These are phyloP conservation scores for Aerospiza tachiro DNA, from an alignment of 2,797 vertebrate species.

Conservation along the genomic window DNA sequence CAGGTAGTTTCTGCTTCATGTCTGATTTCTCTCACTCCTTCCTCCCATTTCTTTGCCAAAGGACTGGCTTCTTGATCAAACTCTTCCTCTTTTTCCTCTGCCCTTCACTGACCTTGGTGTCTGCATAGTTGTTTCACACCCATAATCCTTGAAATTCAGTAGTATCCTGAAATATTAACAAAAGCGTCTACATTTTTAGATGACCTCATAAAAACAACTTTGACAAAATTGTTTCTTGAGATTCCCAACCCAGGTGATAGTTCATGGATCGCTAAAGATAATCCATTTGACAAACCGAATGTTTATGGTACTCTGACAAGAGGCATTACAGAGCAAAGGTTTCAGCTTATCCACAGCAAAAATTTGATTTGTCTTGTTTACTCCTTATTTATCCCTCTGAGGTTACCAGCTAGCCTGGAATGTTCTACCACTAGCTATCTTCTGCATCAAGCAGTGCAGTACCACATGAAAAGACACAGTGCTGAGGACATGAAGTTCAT, in stretches of 20 bases:
- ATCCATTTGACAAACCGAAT: background rate
- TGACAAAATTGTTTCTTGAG: background rate
- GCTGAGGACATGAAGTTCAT: background rate
- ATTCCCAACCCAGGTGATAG: background rate
- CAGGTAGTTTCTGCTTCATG: too few relatives aligned
- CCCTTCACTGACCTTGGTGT: background rate
- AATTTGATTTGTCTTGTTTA: background rate
- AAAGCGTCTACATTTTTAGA: background rate
- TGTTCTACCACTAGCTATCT: background rate
- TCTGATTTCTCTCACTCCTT: too few relatives aligned
- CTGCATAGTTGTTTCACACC: background rate
- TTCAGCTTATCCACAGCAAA: background rate
- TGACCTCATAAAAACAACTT: background rate
- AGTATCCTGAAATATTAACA: background rate
- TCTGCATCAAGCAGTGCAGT: background rate
- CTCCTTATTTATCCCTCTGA: too few relatives aligned
- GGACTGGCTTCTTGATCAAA: background rate
- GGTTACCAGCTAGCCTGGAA: background rate
- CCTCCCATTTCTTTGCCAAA: background rate
- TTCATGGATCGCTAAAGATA: background rate
- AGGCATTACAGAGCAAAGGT: background rate
- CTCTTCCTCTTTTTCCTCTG: background rate
- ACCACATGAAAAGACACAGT: background rate
- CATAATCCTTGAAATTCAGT: background rate
- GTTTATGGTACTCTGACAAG: background rate